Evolutionary conservation across 1,140 invertebrate genomes (phyloP).

Genomic region (Pseudomyrmex pallidus): DNA sequence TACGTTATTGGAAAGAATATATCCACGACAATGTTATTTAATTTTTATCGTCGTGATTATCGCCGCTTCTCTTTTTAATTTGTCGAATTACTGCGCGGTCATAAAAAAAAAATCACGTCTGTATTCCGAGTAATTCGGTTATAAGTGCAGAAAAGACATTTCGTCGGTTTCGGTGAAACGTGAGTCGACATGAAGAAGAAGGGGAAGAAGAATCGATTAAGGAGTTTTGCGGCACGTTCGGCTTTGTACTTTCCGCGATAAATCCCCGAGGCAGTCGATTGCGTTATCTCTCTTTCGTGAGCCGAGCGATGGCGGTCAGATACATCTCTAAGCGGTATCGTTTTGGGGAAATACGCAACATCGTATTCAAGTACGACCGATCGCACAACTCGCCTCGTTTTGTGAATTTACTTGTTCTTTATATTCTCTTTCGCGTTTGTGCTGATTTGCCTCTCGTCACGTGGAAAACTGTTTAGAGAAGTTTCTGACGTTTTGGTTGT

Average conservation of each 20-base stretch:
- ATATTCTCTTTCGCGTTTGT: background rate
- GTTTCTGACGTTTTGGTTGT: constrained; percentile 33
- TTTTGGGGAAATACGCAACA: background rate
- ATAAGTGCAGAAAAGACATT: constrained; percentile 74
- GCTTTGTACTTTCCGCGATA: constrained; percentile 68
- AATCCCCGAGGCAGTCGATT: constrained; percentile 63
- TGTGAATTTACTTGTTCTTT: background rate
- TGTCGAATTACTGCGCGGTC: background rate
- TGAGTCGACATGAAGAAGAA: constrained; percentile 38
- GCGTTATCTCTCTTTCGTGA: constrained; percentile 57
- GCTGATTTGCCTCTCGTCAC: background rate
- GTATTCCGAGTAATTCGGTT: constrained; percentile 76
- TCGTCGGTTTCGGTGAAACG: constrained; percentile 72
- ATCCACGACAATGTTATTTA: background rate
- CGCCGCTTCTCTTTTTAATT: background rate
- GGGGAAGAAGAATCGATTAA: constrained; percentile 75
- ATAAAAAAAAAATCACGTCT: background rate
- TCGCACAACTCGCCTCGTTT: background rate
- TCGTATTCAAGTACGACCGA: constrained; percentile 14
- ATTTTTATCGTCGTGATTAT: constrained; percentile 43
- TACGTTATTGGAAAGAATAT: background rate
- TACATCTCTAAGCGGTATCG: constrained; percentile 43
- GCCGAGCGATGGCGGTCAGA: constrained; percentile 40
- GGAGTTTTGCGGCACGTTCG: constrained; percentile 69
- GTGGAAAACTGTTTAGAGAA: constrained; percentile 44